Percentiles rank a stretch among this genome's conserved stretches.
phyloP scores from a whole-genome alignment of 2,888 invertebrate genomes.

The Amphimallon solstitiale region DNA sequence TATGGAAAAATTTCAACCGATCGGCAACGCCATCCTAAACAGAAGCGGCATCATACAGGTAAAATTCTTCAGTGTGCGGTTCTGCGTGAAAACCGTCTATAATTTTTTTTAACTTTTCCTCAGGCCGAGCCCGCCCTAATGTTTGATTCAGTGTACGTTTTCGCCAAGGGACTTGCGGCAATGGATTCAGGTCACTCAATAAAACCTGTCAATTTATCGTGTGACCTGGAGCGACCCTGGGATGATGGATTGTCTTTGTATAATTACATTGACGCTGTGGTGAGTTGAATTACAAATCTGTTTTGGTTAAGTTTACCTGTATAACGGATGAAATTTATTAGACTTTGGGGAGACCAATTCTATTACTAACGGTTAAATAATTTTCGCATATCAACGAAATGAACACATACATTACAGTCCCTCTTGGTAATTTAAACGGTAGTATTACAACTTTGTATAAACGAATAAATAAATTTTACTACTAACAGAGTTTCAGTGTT shows the following conservation, averaged over 20 bases:
- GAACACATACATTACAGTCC: too few relatives aligned
- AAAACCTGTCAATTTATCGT: slow-evolving; percentile 80
- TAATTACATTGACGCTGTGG: slow-evolving; percentile 77
- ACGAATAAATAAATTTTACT: too few relatives aligned
- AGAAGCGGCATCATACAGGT: slow-evolving; percentile 75
- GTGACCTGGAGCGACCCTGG: slow-evolving; percentile 83
- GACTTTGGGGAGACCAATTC: neutral
- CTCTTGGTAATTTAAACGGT: too few relatives aligned
- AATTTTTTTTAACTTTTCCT: slow-evolving; percentile 44
- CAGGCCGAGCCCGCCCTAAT: slow-evolving; percentile 88
- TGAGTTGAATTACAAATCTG: slow-evolving; percentile 60
- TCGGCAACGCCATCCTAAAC: slow-evolving; percentile 80
- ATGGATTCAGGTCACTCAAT: slow-evolving; percentile 77
- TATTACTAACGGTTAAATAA: too few relatives aligned
- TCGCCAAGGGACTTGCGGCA: slow-evolving; percentile 80
- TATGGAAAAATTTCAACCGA: slow-evolving; percentile 90
- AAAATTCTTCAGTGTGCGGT: slow-evolving; percentile 41
- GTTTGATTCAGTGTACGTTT: slow-evolving; percentile 86
- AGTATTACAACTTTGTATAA: too few relatives aligned
- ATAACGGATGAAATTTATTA: slow-evolving; percentile 22
- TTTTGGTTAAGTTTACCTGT: slow-evolving; percentile 16
- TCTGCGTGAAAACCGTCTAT: slow-evolving; percentile 27
- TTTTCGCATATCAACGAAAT: too few relatives aligned
- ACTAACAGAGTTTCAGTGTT: too few relatives aligned
- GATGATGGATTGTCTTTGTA: slow-evolving; percentile 78